Evolutionary conservation across 2,888 invertebrate genomes (phyloP).

Genomic region (Abrostola triplasia): DNA sequence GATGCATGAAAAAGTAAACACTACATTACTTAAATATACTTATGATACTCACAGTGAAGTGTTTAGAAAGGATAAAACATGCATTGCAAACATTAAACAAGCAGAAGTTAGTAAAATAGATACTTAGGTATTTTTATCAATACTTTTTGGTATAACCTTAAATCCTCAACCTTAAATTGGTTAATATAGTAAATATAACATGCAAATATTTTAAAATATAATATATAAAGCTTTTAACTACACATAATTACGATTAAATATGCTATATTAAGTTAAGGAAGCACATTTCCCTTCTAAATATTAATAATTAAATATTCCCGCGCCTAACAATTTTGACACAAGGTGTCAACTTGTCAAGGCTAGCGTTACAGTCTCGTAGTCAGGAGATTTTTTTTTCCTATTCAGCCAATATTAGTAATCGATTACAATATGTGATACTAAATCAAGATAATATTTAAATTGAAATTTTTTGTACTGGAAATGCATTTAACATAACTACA

Average conservation of each 20-base stretch:
- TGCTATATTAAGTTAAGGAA: slow-evolving; percentile 10
- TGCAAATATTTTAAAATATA: slow-evolving; percentile 14
- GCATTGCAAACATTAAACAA: slow-evolving; percentile 35
- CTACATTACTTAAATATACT: slow-evolving; percentile 43
- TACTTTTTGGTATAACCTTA: too few relatives aligned
- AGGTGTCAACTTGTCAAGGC: neutral
- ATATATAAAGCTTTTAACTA: slow-evolving; percentile 4
- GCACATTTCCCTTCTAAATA: slow-evolving; percentile 3
- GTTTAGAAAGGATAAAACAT: slow-evolving; percentile 39
- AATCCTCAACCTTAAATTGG: neutral
- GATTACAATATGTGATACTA: slow-evolving; percentile 18
- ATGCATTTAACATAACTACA: slow-evolving; percentile 4
- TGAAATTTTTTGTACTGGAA: neutral
- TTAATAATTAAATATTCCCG: slow-evolving; percentile 22
- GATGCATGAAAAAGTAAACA: slow-evolving; percentile 34
- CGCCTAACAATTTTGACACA: slow-evolving; percentile 12
- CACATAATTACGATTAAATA: neutral
- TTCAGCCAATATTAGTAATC: slow-evolving; percentile 22
- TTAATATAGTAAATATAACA: slow-evolving; percentile 4
- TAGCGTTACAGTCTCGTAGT: slow-evolving; percentile 16
- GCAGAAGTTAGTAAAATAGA: slow-evolving; percentile 14
- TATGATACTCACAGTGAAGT: slow-evolving; percentile 53
- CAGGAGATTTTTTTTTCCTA: slow-evolving; percentile 16
- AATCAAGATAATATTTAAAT: slow-evolving; percentile 24
- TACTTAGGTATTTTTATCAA: too few relatives aligned